Percentiles rank a stretch among this genome's conserved stretches.
These are phyloP conservation scores for Erpornis zantholeuca DNA, from an alignment of 2,113 vertebrate genomes.

Conservation along the genomic window DNA sequence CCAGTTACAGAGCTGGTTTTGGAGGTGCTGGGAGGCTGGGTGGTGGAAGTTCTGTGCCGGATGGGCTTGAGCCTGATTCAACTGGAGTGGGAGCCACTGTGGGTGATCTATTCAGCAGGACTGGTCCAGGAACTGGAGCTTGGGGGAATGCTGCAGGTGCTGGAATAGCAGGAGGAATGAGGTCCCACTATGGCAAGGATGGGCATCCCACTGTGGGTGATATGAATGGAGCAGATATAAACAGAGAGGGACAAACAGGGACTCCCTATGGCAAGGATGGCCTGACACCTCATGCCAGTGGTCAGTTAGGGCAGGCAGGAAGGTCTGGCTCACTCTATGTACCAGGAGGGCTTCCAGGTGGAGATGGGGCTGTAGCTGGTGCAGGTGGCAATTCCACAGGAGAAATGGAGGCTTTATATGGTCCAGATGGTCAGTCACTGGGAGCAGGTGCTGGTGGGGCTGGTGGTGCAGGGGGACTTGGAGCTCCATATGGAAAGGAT, in stretches of 20 bases:
- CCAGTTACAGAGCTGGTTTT: background rate
- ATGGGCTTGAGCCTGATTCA: background rate
- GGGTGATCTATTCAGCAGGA: background rate
- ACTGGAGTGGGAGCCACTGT: background rate
- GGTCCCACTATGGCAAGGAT: background rate
- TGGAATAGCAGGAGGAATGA: background rate
- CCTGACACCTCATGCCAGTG: background rate
- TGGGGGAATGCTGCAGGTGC: background rate
- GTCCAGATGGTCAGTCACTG: background rate
- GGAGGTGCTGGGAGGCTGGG: background rate
- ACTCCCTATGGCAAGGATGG: background rate
- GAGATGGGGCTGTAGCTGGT: background rate
- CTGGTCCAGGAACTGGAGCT: background rate
- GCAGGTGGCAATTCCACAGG: background rate
- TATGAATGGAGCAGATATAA: background rate
- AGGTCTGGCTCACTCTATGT: background rate
- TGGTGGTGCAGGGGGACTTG: background rate
- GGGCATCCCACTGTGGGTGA: background rate
- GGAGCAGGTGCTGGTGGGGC: background rate
- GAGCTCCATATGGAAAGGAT: background rate
- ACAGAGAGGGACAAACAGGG: background rate
- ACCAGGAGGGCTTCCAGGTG: background rate
- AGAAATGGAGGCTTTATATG: background rate
- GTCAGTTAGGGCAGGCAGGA: background rate
- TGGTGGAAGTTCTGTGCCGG: background rate